A percentile compares a stretch with the other conserved stretches of the same genome.
These are phyloP conservation scores for Acanthochromis polyacanthus DNA, from an alignment of 2,113 vertebrate genomes.

Conservation along the genomic window DNA sequence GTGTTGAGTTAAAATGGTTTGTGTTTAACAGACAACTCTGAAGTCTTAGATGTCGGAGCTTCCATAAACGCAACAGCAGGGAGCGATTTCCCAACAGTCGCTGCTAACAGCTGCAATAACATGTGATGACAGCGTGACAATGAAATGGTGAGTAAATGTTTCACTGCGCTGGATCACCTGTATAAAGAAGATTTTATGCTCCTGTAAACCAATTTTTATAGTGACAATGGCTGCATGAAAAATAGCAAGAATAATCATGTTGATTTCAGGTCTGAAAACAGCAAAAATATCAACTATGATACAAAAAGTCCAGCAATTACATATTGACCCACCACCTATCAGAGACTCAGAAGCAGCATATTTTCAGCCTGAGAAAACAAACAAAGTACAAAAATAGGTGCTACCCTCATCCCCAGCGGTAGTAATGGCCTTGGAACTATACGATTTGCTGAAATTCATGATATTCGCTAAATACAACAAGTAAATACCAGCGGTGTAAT, in stretches of 20 bases:
- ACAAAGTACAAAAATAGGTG: conserved; percentile 9
- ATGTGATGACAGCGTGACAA: conserved; percentile 40
- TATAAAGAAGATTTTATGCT: conserved; percentile 24
- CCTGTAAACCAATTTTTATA: conserved; percentile 20
- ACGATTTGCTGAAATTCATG: neutral
- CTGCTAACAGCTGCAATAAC: conserved; percentile 60
- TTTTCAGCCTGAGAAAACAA: conserved; percentile 15
- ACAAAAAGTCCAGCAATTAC: too few species aligned
- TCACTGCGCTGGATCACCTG: conserved; percentile 34
- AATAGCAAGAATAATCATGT: neutral
- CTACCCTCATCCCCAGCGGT: neutral
- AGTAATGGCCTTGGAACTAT: neutral
- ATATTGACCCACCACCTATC: neutral
- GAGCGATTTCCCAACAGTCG: conserved; percentile 34
- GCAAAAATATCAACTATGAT: too few species aligned
- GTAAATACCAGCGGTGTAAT: neutral
- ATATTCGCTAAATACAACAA: neutral
- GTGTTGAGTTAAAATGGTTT: conserved; percentile 23
- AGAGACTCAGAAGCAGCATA: neutral
- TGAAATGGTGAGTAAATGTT: conserved; percentile 51
- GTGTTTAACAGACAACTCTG: conserved; percentile 16
- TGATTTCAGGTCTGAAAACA: too few species aligned
- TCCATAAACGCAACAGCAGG: conserved; percentile 43
- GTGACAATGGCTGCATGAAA: conserved; percentile 9
- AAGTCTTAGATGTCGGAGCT: conserved; percentile 23